Evolutionary conservation across 2,888 invertebrate species (phyloP), one percentile per base, ranked within the genome.

Genomic region (Selenia dentaria): DNA sequence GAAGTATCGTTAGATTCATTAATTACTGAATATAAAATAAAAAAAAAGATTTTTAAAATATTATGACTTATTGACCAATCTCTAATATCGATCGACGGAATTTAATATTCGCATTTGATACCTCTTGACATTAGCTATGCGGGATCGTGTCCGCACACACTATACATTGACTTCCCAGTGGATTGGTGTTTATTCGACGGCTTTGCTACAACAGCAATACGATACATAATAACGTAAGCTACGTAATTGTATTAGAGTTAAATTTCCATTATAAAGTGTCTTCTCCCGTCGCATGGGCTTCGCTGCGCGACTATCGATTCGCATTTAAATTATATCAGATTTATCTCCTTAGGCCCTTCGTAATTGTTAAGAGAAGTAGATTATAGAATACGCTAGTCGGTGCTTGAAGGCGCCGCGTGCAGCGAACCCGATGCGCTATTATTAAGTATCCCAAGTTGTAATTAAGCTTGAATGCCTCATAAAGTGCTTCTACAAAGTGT

Each of bases 391-490:
- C n/a, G 41, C 54, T 58, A 42, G 60, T 37, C 44, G 57, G 59
- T 37, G 39, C 39, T 32, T 2, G 22, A 34, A 47, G 27, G 47
- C 42, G 51, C 59, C 57, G 58, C 67, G 67, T 62, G 36, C 62
- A 61, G 75, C 73, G 75, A 59, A 66, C 60, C 50, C 69, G 64
- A 58, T 49, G 67, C 55, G 52, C 40, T 37, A 24, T 37, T 43
- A 35, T 45, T 48, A 60, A 63, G 60, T 73, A 67, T 64, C 72
- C 59, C 55, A 68, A 78, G 57, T 72, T 83, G 83, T 86, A 85
- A 85, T 83, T 85, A 85, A 50, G 87, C 87, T 88, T 87, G 64
- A 70, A 72, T 73, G 88, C 88, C 83, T 84, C 79, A 64, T 83
- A 81, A 16, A 81, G 85, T 83, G 89, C 89, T 89, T 89, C 74